These are phyloP conservation scores for Drosophila anceps DNA, from an alignment of 2,888 invertebrate species.

Conservation along the genomic window DNA sequence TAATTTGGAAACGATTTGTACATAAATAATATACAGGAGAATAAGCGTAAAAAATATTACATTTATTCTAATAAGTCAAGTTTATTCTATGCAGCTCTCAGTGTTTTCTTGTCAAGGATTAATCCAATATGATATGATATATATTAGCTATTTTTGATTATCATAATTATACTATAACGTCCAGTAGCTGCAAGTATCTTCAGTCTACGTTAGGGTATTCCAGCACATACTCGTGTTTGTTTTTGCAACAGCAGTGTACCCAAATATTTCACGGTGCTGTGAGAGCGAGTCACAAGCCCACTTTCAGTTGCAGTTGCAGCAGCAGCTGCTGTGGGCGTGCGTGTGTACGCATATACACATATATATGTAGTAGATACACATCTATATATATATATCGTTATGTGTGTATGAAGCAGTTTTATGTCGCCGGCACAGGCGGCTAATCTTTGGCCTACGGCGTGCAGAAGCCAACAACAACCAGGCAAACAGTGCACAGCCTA, in stretches of 20 bases:
- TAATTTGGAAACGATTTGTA: background rate
- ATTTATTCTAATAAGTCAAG: too few relatives aligned
- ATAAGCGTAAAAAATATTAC: too few relatives aligned
- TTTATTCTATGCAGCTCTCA: too few relatives aligned
- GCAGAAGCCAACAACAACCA: slow-evolving; percentile 59
- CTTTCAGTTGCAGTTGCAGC: slow-evolving; percentile 12
- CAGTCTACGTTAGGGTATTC: background rate
- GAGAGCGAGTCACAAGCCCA: slow-evolving; percentile 7
- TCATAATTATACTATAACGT: too few relatives aligned
- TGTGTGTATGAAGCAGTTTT: slow-evolving; percentile 63
- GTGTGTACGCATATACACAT: background rate
- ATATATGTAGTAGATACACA: background rate
- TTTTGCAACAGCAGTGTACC: slow-evolving; percentile 29
- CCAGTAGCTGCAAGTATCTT: background rate
- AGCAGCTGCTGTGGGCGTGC: background rate
- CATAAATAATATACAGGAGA: background rate
- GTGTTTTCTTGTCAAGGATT: too few relatives aligned
- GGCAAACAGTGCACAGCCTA: slow-evolving; percentile 31
- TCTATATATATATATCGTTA: slow-evolving; percentile 4
- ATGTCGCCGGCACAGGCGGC: slow-evolving; percentile 59
- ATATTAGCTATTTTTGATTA: too few relatives aligned
- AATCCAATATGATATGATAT: too few relatives aligned
- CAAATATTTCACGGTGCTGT: slow-evolving; percentile 60
- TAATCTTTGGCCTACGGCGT: slow-evolving; percentile 71
- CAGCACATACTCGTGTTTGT: slow-evolving; percentile 11